Base-by-base conservation (phyloP, 2,888 invertebrate genomes). In the Cosmopolites sordidus region DNA sequence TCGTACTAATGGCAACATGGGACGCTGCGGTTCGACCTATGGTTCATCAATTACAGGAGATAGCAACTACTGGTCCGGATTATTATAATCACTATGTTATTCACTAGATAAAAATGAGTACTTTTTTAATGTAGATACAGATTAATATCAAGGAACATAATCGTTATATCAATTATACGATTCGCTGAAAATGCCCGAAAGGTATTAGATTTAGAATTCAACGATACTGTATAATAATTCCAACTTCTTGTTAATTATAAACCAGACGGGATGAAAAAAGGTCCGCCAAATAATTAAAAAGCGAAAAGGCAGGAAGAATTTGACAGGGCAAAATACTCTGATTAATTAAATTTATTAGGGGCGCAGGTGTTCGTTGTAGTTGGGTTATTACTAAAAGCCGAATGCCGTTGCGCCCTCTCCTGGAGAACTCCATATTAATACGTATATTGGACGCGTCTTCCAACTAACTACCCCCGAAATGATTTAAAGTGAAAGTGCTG, bases 261-360 rank as follows among this genome's bases (percentile, higher is more conserved):
- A 12, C 33, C 22, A 22, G 22, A 8, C 22, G 12, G 4, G n/a
- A 33, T 12, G 33, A 12, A 55, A 48, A 55, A 55, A 47, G 18
- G 47, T 46, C 40, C 48, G 47, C 14, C 38, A 43, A 41, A 53
- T 54, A 58, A 58, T 58, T 58, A 54, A 54, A 58, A 54, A 48
- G 51, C 40, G 42, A 43, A 29, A 39, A 43, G 51, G 44, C 48
- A 30, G 40, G 52, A 55, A 52, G 52, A 58, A 58, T 55, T 55
- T 55, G 58, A 50, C 58, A 48, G 49, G 46, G 40, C 43, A 55
- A 55, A 58, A 58, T 58, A 54, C 54, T 52, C 58, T 48, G 58
- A 55, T 55, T 58, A 58, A 58, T 58, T 54, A 55, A 58, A 58
- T 58, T 58, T 58, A 58, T 58, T 55, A 52, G 55, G 50, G 50